Base-by-base conservation (phyloP, 1,140 invertebrate genomes). In the Drosophila nebulosa region DNA sequence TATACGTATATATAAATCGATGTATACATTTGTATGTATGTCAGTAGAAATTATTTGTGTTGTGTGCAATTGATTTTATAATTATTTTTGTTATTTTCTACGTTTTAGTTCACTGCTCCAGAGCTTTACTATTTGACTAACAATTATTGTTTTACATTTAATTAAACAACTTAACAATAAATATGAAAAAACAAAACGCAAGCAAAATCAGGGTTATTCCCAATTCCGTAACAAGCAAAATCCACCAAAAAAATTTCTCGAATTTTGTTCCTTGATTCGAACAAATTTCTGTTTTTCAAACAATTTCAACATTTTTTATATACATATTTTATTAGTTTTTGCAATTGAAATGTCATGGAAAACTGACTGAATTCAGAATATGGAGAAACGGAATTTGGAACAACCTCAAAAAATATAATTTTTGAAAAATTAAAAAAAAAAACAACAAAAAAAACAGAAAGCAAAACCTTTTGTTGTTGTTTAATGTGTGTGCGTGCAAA, bases 401-500 rank as follows among this genome's bases (percentile, higher is more conserved):
- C 18, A 46, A 46, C 39, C 7, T 18, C 3, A 10, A 46, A 4
- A 21, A 46, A 21, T 36, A 59, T 60, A 35, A 60, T 46, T 39
- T 60, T 21, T 39, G 32, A 21, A 22, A 36, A n/a, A n/a, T 27
- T n/a, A 24, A 22, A 53, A 42, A 62, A 36, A 12, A 24, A 56
- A 35, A 16, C n/a, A 22, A 52, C 53, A 62, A 51, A 9, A 32
- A 50, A 32, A 26, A 53, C 42, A 57, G 22, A 61, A 27, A 46
- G 61, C 35, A 42, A 58, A 35, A 22, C 58, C 32, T 74, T 85
- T 77, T 64, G 77, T 86, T 81, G 74, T 86, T 88, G 78, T 86
- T 86, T 62, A 68, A 64, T 85, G 69, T 81, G 78, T 78, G 80
- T 85, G 80, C 81, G 80, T 86, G 81, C 81, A 64, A 69, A 74